Percentiles rank a stretch among this genome's conserved stretches.
Evolutionary conservation across 2,113 vertebrate species (phyloP).

Genomic region (Grus americana): DNA sequence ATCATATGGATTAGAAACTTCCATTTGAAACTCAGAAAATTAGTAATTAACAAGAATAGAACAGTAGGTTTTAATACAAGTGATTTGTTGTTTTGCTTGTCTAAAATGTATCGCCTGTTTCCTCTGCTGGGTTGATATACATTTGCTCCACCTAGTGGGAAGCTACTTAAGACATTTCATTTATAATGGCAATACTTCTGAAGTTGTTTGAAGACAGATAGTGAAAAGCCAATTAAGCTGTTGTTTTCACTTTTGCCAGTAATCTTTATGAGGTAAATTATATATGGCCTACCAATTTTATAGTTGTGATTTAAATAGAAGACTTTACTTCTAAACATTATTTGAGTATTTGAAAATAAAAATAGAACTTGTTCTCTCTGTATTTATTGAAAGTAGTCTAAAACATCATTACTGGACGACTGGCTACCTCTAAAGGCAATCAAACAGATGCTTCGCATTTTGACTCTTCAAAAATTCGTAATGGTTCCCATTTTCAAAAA

Average conservation of each 20-base stretch:
- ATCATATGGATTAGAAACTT: background rate
- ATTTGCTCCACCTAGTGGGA: constrained; percentile 42
- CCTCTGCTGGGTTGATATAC: background rate
- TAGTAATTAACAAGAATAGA: background rate
- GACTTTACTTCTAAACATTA: background rate
- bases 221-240: background rate
- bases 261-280: background rate
- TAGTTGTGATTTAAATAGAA: background rate
- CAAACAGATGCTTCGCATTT: background rate
- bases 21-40: background rate
- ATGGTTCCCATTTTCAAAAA: background rate
- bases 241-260: background rate
- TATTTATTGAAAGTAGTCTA: background rate
- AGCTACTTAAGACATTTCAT: background rate
- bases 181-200: background rate
- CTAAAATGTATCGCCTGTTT: background rate
- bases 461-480: background rate
- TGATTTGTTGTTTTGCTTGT: background rate
- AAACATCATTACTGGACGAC: background rate
- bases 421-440: background rate
- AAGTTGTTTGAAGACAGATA: background rate
- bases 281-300: background rate
- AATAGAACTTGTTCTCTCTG: background rate
- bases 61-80: background rate
- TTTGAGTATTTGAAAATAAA: background rate